Percentiles rank a stretch among this genome's conserved stretches.
phyloP scores from a whole-genome alignment of 2,888 invertebrate species.

The Phymatocera aterrima region DNA sequence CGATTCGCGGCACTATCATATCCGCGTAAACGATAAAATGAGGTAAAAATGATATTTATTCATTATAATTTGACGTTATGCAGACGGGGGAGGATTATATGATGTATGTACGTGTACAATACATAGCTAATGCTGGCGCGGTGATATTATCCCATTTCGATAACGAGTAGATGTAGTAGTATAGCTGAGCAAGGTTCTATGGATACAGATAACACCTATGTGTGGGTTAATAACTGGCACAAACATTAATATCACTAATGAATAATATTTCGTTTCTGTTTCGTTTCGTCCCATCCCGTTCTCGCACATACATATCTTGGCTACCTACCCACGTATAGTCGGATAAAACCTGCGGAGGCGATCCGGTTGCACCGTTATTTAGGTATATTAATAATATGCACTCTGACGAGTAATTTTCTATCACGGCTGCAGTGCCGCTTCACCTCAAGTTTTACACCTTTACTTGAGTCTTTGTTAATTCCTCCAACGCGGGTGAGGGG shows the following conservation, averaged over 20 bases:
- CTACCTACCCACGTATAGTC: too few relatives aligned
- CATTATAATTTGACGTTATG: not conserved
- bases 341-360: conserved; percentile 28
- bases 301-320: too few relatives aligned
- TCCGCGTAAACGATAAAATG: not conserved
- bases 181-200: not conserved
- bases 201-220: conserved; percentile 3
- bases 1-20: not conserved
- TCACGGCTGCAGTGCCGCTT: not conserved
- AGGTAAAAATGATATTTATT: not conserved
- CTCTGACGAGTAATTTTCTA: not conserved
- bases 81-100: too few relatives aligned
- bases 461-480: too few relatives aligned
- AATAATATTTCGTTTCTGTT: too few relatives aligned
- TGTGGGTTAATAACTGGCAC: conserved; percentile 32
- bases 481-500: too few relatives aligned
- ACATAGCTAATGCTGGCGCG: not conserved
- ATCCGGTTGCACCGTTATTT: conserved; percentile 42
- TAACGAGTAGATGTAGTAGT: not conserved
- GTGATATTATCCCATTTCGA: not conserved
- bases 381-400: too few relatives aligned
- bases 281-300: too few relatives aligned
- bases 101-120: too few relatives aligned
- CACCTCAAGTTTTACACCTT: not conserved
- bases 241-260: not conserved